phyloP scores from a whole-genome alignment of 2,113 vertebrate species.

The Apus apus region DNA sequence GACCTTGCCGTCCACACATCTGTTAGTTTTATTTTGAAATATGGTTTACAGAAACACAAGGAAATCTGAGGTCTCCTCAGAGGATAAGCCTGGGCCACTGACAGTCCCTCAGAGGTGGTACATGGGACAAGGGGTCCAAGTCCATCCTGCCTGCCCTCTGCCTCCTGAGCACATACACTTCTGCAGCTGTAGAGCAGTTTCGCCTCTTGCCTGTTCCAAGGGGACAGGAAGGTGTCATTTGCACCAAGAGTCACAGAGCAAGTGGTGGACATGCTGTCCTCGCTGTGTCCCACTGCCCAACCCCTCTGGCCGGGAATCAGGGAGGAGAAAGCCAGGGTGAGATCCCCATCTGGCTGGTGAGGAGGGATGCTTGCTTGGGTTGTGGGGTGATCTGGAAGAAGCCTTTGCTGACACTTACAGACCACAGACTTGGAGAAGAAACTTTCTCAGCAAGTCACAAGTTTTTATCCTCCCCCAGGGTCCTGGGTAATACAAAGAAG shows the following conservation, averaged over 20 bases:
- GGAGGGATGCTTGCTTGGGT: background rate
- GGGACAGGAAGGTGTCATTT: background rate
- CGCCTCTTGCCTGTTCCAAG: background rate
- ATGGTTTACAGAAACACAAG: background rate
- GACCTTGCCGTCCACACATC: background rate
- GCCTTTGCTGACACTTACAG: background rate
- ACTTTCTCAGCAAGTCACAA: background rate
- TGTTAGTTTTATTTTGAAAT: background rate
- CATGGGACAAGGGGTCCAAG: background rate
- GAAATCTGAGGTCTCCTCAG: background rate
- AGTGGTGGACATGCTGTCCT: background rate
- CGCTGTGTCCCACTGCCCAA: rapidly evolving
- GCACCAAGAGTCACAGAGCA: background rate
- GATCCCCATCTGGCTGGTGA: background rate
- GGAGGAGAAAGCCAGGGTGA: background rate
- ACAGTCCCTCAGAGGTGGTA: background rate
- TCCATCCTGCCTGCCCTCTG: background rate
- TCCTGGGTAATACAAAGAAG: background rate
- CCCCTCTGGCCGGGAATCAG: rapidly evolving
- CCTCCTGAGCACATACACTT: background rate
- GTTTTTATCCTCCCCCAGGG: background rate
- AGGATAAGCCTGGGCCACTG: background rate
- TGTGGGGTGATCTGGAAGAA: background rate
- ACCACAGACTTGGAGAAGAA: background rate
- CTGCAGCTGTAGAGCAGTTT: background rate